Base-by-base conservation (phyloP, 1,140 invertebrate genomes). In the Hylyphantes graminicola region DNA sequence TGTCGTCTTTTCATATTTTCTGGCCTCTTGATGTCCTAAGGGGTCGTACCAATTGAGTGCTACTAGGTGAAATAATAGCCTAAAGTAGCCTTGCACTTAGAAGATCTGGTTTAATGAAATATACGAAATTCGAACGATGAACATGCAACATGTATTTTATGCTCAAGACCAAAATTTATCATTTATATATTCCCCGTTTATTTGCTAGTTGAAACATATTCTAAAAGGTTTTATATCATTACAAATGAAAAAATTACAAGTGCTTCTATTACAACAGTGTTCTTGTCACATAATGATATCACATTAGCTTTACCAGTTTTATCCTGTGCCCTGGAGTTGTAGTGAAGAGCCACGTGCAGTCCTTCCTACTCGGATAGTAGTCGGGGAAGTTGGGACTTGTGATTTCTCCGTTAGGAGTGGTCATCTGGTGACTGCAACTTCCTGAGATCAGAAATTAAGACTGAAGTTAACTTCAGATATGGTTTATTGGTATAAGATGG, bases 321-420 rank as follows among this genome's bases (percentile, higher is more conserved):
- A 99, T 97, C 63, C 97, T 92, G 90, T 99, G 98, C 0, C 98
- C 98, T 0, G 96, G 96, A 0, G 96, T 98, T 0, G 97, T 98
- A 0, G 93, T 95, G 88, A 99, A 97, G 87, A 97, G 95, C 98
- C 98, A 99, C 10, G 98, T 95, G 88, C 98, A 99, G 87, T 98
- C 96, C 88, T 98, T 98, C 74, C 94, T 92, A 15, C 94, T 93
- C 0, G 97, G 97, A 92, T 99, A 99, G 86, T 93, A 93, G 85
- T 98, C 95, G 0, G 98, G 98, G 90, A 96, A 99, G 90, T 98
- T 98, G 0, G 98, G 98, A 88, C 95, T 97, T 57, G 93, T 94
- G 67, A 99, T 95, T 48, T 93, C 94, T 0, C 97, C 92, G 50
- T 87, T 86, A 2, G 91, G 89, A 53, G 88, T 86, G 15, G 87